Percentiles rank a stretch among this genome's conserved stretches.
phyloP scores from a whole-genome alignment of 1,140 invertebrate genomes.

The Acromyrmex charruanus region DNA sequence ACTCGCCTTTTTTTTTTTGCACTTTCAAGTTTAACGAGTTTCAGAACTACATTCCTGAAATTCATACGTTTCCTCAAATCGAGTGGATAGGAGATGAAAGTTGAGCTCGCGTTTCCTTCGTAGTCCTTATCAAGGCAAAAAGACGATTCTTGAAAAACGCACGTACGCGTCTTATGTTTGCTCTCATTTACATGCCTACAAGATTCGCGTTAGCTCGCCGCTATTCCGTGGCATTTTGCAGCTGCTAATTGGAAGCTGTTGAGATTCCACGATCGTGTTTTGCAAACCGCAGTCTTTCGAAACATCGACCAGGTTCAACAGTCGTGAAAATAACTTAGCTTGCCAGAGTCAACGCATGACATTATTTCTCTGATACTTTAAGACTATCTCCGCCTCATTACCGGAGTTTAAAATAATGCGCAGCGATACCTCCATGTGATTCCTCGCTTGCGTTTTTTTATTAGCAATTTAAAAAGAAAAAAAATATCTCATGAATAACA shows the following conservation, averaged over 20 bases:
- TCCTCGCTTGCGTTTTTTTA: neutral
- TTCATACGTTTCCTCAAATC: constrained; percentile 32
- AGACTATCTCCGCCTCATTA: constrained; percentile 16
- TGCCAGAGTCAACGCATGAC: neutral
- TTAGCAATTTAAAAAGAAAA: neutral
- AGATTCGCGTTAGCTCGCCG: neutral
- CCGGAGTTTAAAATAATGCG: neutral
- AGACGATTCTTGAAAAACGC: neutral
- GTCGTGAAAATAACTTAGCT: constrained; percentile 9
- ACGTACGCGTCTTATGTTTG: neutral
- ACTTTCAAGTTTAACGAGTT: constrained; percentile 46
- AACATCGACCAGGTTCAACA: neutral
- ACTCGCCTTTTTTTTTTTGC: neutral
- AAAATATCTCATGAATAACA: neutral
- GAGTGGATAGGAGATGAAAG: neutral
- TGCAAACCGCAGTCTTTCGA: neutral
- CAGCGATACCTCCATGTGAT: neutral
- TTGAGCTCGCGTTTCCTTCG: neutral
- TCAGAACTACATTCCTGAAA: constrained; percentile 30
- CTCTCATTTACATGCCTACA: neutral
- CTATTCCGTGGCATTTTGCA: neutral
- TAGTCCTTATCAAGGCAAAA: neutral
- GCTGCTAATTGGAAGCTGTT: constrained; percentile 6
- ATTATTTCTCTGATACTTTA: constrained; percentile 16
- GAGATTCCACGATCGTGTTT: neutral